phyloP scores from a whole-genome alignment of 2,113 vertebrate species.

The Xyliphius kryptos region DNA sequence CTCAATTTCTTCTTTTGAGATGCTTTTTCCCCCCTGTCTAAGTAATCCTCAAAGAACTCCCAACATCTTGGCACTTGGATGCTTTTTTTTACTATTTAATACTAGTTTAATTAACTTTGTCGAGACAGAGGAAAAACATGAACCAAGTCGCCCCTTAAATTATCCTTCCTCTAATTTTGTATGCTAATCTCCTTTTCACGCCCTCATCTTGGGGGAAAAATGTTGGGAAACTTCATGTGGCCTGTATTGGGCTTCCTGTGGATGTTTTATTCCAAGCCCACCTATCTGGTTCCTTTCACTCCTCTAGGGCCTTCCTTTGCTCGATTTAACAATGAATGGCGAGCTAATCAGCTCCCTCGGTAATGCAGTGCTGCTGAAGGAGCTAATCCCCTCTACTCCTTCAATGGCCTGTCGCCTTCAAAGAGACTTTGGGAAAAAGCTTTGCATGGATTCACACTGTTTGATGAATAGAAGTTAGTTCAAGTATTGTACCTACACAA shows the following conservation, averaged over 20 bases:
- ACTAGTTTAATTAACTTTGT: slow-evolving; percentile 83
- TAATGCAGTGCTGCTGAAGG: slow-evolving; percentile 98
- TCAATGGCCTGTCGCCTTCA: slow-evolving; percentile 98
- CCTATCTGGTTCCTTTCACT: slow-evolving; percentile 88
- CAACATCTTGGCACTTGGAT: slow-evolving; percentile 61
- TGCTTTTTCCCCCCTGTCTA: slow-evolving; percentile 60
- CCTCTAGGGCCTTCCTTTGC: slow-evolving; percentile 76
- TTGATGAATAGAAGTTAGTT: slow-evolving; percentile 99
- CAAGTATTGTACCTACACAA: slow-evolving; percentile 99
- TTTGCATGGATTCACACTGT: slow-evolving; percentile 98
- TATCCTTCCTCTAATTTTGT: slow-evolving; percentile 73
- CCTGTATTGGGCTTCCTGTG: slow-evolving; percentile 86
- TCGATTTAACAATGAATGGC: slow-evolving; percentile 98
- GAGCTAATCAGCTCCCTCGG: slow-evolving; percentile 99
- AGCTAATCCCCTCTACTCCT: slow-evolving; percentile 95
- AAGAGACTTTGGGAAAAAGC: slow-evolving; percentile 99
- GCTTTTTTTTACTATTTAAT: slow-evolving; percentile 77
- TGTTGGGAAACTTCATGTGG: slow-evolving; percentile 91
- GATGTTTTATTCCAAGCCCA: slow-evolving; percentile 89
- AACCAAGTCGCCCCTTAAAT: slow-evolving; percentile 70
- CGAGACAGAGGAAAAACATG: slow-evolving; percentile 68
- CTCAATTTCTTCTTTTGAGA: slow-evolving; percentile 69
- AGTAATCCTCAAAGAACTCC: slow-evolving; percentile 73
- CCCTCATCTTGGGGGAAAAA: slow-evolving; percentile 71
- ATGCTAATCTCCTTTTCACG: slow-evolving; percentile 96